Base-by-base conservation (phyloP, 2,888 invertebrate species). In the Oscheius myriophilus region DNA sequence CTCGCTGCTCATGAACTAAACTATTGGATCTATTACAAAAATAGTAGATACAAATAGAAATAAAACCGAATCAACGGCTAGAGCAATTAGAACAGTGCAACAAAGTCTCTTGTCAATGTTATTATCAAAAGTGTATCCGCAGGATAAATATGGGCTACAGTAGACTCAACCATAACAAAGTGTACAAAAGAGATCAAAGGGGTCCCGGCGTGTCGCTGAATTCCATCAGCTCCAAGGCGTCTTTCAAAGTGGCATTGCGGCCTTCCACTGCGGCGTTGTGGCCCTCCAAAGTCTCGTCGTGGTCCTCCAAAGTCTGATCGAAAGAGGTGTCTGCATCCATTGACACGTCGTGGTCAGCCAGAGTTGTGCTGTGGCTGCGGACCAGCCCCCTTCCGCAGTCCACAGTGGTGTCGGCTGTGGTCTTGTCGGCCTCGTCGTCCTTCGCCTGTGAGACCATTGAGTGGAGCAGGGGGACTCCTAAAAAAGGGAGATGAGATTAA, bases 1-100 rank as follows among this genome's bases (percentile, higher is more conserved):
- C 18, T 61, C 46, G n/a, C 39, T 39, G 26, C 61, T 61, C 46
- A 59, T 59, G 21, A 16, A 4, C 18, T 46, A 3, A 46, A 46
- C 14, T 14, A 4, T 46, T 4, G n/a, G 4, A n/a, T 4, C 16
- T 18, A 46, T 11, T 14, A 14, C 6, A 18, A 0, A 46, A 4
- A 4, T n/a, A 46, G 18, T 18, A 46, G 18, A n/a, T 18, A 46
- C 18, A 45, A 12, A 45, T 3, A 18, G n/a, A n/a, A 4, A 11
- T 45, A 45, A 3, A 18, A 49, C 18, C 11, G 11, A 18, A 49
- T 21, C 18, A 18, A 49, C 49, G 16, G 49, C 3, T 18, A 4
- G 16, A 42, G 9, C 16, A 12, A n/a, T 11, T 46, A 46, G n/a
- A 49, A 18, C 21, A 49, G 49, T 11, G 18, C 18, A 16, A 49